phyloP scores from a whole-genome alignment of 2,797 vertebrate genomes.

The Pseudocheirus occidentalis region DNA sequence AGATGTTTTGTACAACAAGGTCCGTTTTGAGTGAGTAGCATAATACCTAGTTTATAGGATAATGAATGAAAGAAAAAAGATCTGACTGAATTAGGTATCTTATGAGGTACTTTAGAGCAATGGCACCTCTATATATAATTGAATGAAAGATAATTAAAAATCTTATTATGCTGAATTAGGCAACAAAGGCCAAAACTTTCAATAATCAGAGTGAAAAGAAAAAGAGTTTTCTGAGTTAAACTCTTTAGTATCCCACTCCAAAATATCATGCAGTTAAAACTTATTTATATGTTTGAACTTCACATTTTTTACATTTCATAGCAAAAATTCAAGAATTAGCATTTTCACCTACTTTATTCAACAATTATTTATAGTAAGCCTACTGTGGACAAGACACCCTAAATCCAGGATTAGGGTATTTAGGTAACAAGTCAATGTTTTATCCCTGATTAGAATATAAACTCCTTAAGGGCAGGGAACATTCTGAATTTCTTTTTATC shows the following conservation, averaged over 20 bases:
- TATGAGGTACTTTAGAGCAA: background rate
- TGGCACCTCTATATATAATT: background rate
- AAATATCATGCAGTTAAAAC: background rate
- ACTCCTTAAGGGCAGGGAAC: background rate
- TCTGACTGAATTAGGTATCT: conserved; percentile 26
- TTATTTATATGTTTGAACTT: background rate
- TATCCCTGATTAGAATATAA: background rate
- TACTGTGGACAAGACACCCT: background rate
- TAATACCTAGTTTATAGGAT: conserved; percentile 26
- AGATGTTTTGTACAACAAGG: conserved; percentile 37
- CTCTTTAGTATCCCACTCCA: background rate
- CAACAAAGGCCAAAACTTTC: background rate
- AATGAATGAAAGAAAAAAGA: conserved; percentile 49
- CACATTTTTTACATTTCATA: background rate
- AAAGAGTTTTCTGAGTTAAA: background rate
- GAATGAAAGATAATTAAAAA: background rate
- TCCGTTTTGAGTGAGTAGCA: conserved; percentile 22
- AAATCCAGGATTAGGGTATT: background rate
- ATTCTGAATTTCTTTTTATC: background rate
- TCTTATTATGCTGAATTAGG: background rate
- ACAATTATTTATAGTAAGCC: background rate
- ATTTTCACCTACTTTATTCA: background rate
- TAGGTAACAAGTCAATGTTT: background rate
- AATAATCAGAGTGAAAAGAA: background rate
- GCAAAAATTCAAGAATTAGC: background rate